Evolutionary conservation across 2,888 invertebrate species (phyloP), one percentile per base, ranked within the genome.

Genomic region (Unio delphinus): DNA sequence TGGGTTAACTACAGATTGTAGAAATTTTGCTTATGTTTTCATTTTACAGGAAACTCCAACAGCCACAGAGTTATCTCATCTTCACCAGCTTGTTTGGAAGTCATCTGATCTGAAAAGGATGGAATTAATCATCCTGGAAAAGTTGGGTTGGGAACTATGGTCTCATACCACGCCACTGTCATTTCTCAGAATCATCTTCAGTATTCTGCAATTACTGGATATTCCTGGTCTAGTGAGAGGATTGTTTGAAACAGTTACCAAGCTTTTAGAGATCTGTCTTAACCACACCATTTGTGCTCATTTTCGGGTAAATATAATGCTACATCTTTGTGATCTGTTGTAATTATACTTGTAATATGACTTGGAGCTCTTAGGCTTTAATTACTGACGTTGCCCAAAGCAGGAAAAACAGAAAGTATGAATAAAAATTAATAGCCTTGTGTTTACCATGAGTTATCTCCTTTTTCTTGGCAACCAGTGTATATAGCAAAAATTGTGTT

Each of bases 41-140:
- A 34, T 64, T 62, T 71, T 78, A 11, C 72, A 85, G 84, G 74
- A 75, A 69, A 76, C 80, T 65, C 88, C 87, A 30, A 78, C 73
- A 68, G 80, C 85, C 4, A 70, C 77, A 18, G 83, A 84, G 65
- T 79, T 89, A 26, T 78, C 85, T 18, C 67, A 76, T 45, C 75
- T 87, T 7, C 83, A 86, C 70, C 76, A 84, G 73, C 80, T 85
- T 69, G 81, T 78, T 18, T 87, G 88, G 80, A 85, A 84, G 65
- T 73, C 84, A 8, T 80, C 81, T 26, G 89, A 89, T 74, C 76
- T 89, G 30, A 75, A 79, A 30, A 82, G 86, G 60, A 89, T 89
- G 88, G 88, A 89, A 74, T 76, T 78, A 30, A 78, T 85, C 45
- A 80, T 89, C n/a, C 76, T 87, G 6, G 81, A 84, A 28, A 86